Conservation (phyloP, 2,113 vertebrate genomes). For the Nannobrachium achirus region DNA sequence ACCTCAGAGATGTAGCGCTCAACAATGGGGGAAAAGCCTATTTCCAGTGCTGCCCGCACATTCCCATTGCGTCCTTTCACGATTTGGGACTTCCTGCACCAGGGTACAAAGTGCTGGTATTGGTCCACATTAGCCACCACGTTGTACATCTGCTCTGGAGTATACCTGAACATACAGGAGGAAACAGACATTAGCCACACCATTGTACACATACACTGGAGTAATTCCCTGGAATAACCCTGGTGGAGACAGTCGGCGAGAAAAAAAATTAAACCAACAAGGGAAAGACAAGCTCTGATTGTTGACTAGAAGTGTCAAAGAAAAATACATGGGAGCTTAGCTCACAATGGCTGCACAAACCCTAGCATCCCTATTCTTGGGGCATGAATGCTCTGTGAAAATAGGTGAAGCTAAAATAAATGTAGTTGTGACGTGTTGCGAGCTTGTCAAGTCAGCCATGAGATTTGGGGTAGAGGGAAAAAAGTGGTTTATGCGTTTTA, state of each 20-base stretch:
- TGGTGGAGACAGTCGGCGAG: too few relatives aligned
- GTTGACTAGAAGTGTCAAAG: not conserved
- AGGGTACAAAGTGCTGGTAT: slow-evolving; percentile 82
- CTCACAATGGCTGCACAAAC: too few relatives aligned
- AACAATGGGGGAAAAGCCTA: slow-evolving; percentile 80
- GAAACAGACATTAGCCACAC: not conserved
- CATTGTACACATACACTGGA: not conserved
- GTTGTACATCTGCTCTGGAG: slow-evolving; percentile 78
- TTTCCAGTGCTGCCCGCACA: slow-evolving; percentile 73
- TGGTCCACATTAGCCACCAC: slow-evolving; percentile 77
- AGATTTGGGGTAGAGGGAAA: too few relatives aligned
- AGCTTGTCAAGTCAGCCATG: too few relatives aligned
- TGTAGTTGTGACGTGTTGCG: too few relatives aligned
- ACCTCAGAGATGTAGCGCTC: slow-evolving; percentile 80
- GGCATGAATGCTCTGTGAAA: too few relatives aligned
- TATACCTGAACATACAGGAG: slow-evolving; percentile 63
- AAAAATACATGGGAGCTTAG: too few relatives aligned
- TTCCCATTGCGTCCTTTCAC: slow-evolving; percentile 35
- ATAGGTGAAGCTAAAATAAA: too few relatives aligned
- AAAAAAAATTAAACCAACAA: not conserved
- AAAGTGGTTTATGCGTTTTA: too few relatives aligned
- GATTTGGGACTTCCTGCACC: slow-evolving; percentile 80
- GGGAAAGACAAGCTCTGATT: not conserved
- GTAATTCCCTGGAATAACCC: too few relatives aligned
- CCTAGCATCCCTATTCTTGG: too few relatives aligned